phyloP scores from a whole-genome alignment of 2,113 vertebrate genomes.

The Tiliqua scincoides region DNA sequence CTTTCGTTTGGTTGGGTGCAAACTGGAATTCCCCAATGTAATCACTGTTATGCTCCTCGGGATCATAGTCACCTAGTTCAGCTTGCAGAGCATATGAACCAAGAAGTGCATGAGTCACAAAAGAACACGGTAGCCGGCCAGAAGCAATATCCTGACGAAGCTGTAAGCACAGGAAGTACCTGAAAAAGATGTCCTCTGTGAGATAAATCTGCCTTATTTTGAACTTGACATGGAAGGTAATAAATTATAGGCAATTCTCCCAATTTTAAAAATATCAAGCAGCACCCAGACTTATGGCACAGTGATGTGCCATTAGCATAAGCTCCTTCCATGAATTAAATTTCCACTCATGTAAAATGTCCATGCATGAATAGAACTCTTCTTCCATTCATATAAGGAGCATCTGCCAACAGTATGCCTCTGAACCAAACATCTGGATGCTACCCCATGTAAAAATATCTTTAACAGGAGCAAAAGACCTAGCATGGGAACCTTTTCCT shows the following conservation, averaged over 20 bases:
- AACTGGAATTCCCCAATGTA: constrained; percentile 89
- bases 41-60: constrained; percentile 82
- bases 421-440: no score
- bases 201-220: not conserved
- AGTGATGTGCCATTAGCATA: no score
- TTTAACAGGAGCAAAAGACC: not conserved
- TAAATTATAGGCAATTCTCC: not conserved
- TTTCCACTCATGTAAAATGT: no score
- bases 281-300: no score
- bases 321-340: no score
- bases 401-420: no score
- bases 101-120: constrained; percentile 87
- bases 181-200: constrained; percentile 48
- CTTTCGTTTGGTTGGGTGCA: constrained; percentile 90
- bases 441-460: not conserved
- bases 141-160: constrained; percentile 85
- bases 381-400: no score
- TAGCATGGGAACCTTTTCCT: not conserved
- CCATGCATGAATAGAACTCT: no score
- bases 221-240: not conserved
- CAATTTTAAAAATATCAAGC: not conserved
- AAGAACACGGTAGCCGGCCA: constrained; percentile 86
- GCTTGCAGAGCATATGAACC: constrained; percentile 88
- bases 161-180: constrained; percentile 90
- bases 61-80: constrained; percentile 92